These are phyloP conservation scores for Thecocarcelia acutangulata DNA, from an alignment of 2,888 invertebrate species.

Conservation along the genomic window DNA sequence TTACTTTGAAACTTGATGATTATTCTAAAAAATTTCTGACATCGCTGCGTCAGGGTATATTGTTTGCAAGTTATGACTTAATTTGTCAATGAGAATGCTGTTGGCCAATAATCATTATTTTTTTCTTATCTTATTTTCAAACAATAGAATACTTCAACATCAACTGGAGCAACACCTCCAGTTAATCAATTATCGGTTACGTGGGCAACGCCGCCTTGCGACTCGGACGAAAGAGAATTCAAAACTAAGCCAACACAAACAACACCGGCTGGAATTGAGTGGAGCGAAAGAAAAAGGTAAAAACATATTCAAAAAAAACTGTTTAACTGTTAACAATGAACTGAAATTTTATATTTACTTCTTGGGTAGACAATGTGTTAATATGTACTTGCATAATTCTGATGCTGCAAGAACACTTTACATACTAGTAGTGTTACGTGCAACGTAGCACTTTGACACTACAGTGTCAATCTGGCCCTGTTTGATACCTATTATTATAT, in stretches of 20 bases:
- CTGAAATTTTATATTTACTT: too few species aligned
- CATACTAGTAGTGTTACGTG: too few species aligned
- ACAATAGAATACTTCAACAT: constrained; percentile 55
- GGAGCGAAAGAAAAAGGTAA: constrained; percentile 74
- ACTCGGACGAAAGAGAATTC: constrained; percentile 73
- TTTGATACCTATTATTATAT: too few species aligned
- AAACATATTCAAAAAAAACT: not conserved
- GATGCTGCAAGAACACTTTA: too few species aligned
- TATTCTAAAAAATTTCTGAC: too few species aligned
- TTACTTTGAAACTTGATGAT: too few species aligned
- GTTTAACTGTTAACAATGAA: too few species aligned
- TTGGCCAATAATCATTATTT: not conserved
- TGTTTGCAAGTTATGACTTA: constrained; percentile 2
- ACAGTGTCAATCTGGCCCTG: too few species aligned
- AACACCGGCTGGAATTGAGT: constrained; percentile 72
- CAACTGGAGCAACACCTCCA: constrained; percentile 72
- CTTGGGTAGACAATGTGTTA: too few species aligned
- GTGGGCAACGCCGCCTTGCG: constrained; percentile 80
- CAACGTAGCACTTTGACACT: too few species aligned
- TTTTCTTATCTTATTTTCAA: constrained; percentile 11
- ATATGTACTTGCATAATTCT: too few species aligned
- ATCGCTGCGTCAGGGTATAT: too few species aligned
- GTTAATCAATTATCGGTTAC: constrained; percentile 81
- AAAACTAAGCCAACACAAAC: constrained; percentile 74
- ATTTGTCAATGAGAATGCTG: constrained; percentile 25